Evolutionary conservation across 1,140 invertebrate genomes (phyloP).

Genomic region (Thaumatotibia leucotreta): DNA sequence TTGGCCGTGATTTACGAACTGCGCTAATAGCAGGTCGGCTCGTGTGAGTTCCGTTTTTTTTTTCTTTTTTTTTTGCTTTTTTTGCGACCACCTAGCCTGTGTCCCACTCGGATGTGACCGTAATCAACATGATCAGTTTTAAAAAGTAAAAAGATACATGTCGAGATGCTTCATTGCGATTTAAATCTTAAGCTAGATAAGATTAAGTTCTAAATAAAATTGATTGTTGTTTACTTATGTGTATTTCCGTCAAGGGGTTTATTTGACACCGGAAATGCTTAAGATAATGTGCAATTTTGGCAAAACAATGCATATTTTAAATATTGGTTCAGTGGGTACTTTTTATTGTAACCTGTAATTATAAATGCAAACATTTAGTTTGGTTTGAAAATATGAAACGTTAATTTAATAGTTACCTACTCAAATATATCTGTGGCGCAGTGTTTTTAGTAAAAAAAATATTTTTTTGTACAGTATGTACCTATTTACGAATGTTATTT

Average conservation of each 20-base stretch:
- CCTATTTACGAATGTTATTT: no score
- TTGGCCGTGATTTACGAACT: constrained; percentile 16
- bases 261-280: not conserved
- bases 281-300: not conserved
- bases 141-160: not conserved
- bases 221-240: not conserved
- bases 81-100: constrained; percentile 36
- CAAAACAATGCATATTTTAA: not conserved
- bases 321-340: not conserved
- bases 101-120: constrained; percentile 32
- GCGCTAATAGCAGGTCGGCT: constrained; percentile 19
- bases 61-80: not conserved
- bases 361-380: no score
- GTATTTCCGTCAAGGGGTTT: not conserved
- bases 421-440: no score
- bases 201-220: not conserved
- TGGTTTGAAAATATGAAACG: no score
- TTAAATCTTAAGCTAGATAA: not conserved
- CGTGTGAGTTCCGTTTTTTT: constrained; percentile 15
- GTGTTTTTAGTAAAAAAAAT: no score
- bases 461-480: no score
- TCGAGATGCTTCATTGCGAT: not conserved
- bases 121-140: constrained; percentile 33
- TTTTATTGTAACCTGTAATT: no score
- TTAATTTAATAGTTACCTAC: no score